Percentiles rank a stretch among this genome's conserved stretches.
phyloP scores from a whole-genome alignment of 92 coral and sea anemone species.

The Bergia puertoricense region DNA sequence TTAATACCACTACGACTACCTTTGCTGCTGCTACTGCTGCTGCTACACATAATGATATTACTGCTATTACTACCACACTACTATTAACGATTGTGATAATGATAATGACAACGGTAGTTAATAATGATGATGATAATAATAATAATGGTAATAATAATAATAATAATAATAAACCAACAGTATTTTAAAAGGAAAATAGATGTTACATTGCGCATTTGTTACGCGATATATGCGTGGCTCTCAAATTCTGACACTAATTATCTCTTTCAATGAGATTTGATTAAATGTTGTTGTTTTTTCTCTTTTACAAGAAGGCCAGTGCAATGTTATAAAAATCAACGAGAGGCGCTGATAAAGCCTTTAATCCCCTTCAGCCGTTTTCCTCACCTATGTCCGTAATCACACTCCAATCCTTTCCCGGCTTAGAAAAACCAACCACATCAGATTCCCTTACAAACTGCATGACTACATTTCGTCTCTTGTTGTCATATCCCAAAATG shows the following conservation, averaged over 20 bases:
- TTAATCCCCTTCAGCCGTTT: neutral
- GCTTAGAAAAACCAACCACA: conserved; percentile 7
- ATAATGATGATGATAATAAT: too few species aligned
- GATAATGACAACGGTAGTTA: too few species aligned
- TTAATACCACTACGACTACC: neutral
- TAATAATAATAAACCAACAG: too few species aligned
- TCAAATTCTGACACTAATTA: too few species aligned
- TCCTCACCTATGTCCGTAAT: conserved; percentile 33
- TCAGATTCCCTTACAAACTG: conserved; percentile 34
- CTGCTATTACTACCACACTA: neutral
- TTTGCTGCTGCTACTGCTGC: neutral
- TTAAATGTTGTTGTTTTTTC: too few species aligned
- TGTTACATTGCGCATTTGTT: too few species aligned
- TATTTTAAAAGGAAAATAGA: too few species aligned
- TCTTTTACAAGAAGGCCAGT: too few species aligned
- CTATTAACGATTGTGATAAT: too few species aligned
- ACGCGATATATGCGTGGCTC: too few species aligned
- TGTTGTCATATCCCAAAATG: conserved; percentile 15
- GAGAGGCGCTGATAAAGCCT: neutral
- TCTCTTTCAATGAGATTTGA: too few species aligned
- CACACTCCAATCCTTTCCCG: conserved; percentile 41
- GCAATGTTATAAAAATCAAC: neutral
- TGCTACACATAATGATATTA: neutral
- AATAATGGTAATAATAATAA: too few species aligned
- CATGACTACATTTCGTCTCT: conserved; percentile 9